These are phyloP conservation scores for Watersipora subatra DNA, from an alignment of 1,140 invertebrate species.

Conservation along the genomic window DNA sequence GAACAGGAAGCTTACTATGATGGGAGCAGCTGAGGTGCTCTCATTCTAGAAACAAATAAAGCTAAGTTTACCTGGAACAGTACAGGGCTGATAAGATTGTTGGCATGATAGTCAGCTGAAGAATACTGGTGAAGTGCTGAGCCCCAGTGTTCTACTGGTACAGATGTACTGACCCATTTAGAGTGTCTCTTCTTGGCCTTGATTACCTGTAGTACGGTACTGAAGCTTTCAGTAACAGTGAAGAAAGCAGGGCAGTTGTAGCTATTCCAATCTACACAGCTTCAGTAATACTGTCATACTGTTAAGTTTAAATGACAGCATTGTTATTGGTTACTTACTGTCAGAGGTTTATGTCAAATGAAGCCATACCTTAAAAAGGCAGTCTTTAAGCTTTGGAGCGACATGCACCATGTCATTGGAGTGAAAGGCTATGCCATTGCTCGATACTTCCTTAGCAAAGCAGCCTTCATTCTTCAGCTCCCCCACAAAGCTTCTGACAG, in stretches of 20 bases:
- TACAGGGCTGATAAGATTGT: constrained; percentile 73
- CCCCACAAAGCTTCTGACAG: constrained; percentile 58
- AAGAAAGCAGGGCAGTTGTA: no score
- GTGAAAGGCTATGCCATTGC: constrained; percentile 82
- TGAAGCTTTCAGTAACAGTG: no score
- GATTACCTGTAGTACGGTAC: no score
- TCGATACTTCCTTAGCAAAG: constrained; percentile 77
- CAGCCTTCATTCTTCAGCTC: constrained; percentile 61
- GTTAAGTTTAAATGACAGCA: neutral
- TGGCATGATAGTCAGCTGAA: constrained; percentile 84
- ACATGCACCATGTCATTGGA: constrained; percentile 76
- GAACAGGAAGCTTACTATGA: no score
- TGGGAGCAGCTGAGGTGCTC: no score
- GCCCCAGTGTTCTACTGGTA: constrained; percentile 67
- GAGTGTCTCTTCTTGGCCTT: constrained; percentile 60
- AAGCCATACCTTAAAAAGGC: constrained; percentile 55
- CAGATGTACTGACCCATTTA: constrained; percentile 80
- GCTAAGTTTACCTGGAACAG: no score
- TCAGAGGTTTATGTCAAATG: neutral
- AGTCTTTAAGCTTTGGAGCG: constrained; percentile 60
- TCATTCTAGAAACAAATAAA: no score
- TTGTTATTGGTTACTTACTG: neutral
- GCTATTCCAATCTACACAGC: no score
- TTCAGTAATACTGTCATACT: no score
- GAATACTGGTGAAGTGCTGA: constrained; percentile 61